Percentiles rank a stretch among this genome's conserved stretches.
phyloP scores from a whole-genome alignment of 1,140 invertebrate species.

The Spodoptera frugiperda region DNA sequence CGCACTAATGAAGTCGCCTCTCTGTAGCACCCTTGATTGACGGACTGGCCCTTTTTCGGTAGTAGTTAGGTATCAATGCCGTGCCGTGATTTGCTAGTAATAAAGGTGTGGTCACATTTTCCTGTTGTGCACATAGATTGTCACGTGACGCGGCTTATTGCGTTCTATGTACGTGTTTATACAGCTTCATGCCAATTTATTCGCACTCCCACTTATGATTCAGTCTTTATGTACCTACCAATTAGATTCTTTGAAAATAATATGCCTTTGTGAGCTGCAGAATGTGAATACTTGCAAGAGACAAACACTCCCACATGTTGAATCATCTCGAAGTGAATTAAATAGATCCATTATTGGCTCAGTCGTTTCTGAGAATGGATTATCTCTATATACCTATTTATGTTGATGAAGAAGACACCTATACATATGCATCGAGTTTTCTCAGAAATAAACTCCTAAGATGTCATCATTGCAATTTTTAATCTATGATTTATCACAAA shows the following conservation, averaged over 20 bases:
- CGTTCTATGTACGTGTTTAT: background rate
- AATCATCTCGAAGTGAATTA: background rate
- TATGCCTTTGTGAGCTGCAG: background rate
- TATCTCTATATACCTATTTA: conserved; percentile 1
- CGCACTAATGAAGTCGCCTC: conserved; percentile 79
- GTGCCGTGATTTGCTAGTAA: conserved; percentile 79
- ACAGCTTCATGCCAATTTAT: background rate
- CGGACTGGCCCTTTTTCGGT: conserved; percentile 78
- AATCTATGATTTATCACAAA: too few species aligned
- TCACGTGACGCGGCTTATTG: background rate
- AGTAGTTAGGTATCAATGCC: conserved; percentile 71
- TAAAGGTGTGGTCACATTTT: conserved; percentile 53
- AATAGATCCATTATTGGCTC: conserved; percentile 3
- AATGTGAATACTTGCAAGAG: background rate
- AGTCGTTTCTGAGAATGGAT: conserved; percentile 17
- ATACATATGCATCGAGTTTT: too few species aligned
- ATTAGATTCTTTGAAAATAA: conserved; percentile 22
- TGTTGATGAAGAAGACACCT: background rate
- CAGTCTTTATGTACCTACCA: conserved; percentile 29
- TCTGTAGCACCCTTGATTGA: conserved; percentile 77
- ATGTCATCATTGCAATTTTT: too few species aligned
- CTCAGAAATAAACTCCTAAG: too few species aligned
- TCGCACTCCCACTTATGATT: conserved; percentile 27
- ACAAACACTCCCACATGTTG: conserved; percentile 13
- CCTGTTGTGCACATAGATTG: background rate